Evolutionary conservation across 2,888 invertebrate genomes (phyloP).

Genomic region (Drosophila incognita): DNA sequence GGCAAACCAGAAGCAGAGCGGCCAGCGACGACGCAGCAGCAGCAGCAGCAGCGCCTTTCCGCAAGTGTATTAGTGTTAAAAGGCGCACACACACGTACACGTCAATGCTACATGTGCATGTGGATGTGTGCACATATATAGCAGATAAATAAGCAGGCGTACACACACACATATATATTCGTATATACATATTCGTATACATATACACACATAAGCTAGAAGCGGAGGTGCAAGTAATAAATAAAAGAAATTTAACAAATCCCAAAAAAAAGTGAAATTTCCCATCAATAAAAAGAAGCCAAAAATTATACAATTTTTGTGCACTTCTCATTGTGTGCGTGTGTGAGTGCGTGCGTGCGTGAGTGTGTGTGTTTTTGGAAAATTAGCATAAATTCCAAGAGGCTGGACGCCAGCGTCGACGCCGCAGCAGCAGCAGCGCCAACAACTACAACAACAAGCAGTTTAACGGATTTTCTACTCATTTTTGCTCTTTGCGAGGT

Average conservation of each 20-base stretch:
- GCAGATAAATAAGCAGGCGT: constrained; percentile 46
- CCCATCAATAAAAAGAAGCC: constrained; percentile 22
- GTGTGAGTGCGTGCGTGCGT: constrained; percentile 24
- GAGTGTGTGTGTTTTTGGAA: constrained; percentile 41
- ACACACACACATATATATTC: constrained; percentile 28
- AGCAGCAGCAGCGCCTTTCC: constrained; percentile 56
- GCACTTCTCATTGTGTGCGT: constrained; percentile 35
- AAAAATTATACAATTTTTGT: constrained; percentile 53
- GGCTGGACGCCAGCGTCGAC: constrained; percentile 52
- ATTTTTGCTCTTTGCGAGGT: constrained; percentile 61
- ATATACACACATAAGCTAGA: constrained; percentile 37
- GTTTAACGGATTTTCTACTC: constrained; percentile 71
- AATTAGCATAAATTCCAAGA: constrained; percentile 67
- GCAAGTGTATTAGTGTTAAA: constrained; percentile 74
- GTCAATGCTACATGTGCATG: constrained; percentile 15
- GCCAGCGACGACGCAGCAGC: constrained; percentile 49
- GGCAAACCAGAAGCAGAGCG: constrained; percentile 52
- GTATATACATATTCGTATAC: constrained; percentile 10
- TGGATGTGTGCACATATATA: constrained; percentile 39
- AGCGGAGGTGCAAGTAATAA: constrained; percentile 35
- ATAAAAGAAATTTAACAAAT: constrained; percentile 54
- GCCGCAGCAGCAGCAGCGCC: constrained; percentile 37
- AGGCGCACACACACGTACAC: constrained; percentile 33
- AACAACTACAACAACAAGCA: constrained; percentile 41
- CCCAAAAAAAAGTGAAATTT: constrained; percentile 67